Base-by-base conservation (phyloP, 2,113 vertebrate genomes). In the Pogonocichla stellata region DNA sequence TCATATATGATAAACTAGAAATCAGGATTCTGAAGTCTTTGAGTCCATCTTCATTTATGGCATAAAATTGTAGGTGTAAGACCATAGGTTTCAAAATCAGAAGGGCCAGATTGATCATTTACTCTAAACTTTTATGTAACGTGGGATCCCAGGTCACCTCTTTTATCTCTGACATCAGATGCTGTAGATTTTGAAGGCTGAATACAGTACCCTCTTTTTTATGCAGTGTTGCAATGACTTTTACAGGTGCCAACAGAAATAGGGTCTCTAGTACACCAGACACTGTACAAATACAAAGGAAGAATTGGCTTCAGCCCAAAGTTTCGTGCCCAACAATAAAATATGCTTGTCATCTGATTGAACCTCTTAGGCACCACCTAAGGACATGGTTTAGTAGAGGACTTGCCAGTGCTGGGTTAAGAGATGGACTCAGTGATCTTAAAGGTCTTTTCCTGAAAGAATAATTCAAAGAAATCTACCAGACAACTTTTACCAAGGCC, bases 341-440 rank as follows among this genome's bases (percentile, higher is more conserved):
- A 61, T 38, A 14, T 5, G 5, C 12, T 60, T 89, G 25, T 70
- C 33, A 24, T 26, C 26, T 71, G 36, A 57, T 19, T 12, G 24
- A 17, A 65, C 5, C 8, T 80, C 40, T 53, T n/a, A 34, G 45
- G n/a, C 10, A 81, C n/a, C 20, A 12, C 19, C 5, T 53, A 31
- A 29, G 17, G 20, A 40, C 25, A 15, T 34, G 24, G 11, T 40
- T 82, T 40, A 61, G 25, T 22, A 40, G 20, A 47, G n/a, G 25
- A 22, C 28, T 82, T 67, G 40, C 11, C 25, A 75, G 20, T 69
- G 17, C 19, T 82, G 54, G 14, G 20, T 54, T 54, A 75, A 67
- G 20, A 53, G 38, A 28, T n/a, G 17, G 13, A 67, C 11, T 51
- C 0, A 0, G 20, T 14, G 7, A 14, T n/a, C 38, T n/a, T 20